Conservation (phyloP, 2,113 vertebrate genomes). For the Elachura formosa region DNA sequence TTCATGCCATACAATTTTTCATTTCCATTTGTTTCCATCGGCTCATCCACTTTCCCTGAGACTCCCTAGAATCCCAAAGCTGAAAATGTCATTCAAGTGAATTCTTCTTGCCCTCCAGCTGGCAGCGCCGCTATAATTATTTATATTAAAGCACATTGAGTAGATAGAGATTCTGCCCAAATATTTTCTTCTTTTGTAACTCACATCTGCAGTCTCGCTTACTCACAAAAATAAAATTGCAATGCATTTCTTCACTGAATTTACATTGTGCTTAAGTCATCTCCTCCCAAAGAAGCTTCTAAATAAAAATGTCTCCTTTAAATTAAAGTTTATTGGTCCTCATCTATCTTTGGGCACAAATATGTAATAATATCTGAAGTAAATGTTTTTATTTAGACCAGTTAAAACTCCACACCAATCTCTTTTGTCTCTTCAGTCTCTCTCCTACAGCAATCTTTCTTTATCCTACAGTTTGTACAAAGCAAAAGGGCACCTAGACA, state of each 20-base stretch:
- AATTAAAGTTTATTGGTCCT: neutral
- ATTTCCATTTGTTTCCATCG: neutral
- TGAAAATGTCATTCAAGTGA: neutral
- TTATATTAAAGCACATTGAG: neutral
- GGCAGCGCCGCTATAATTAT: neutral
- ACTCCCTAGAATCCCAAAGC: neutral
- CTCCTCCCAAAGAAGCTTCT: neutral
- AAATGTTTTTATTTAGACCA: neutral
- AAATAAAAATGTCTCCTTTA: neutral
- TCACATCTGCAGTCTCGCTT: neutral
- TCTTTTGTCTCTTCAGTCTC: neutral
- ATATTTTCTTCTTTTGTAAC: neutral
- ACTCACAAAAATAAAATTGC: neutral
- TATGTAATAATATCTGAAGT: neutral
- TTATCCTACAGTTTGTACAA: neutral
- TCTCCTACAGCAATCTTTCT: neutral
- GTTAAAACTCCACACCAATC: neutral
- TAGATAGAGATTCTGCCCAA: neutral
- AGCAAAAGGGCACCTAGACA: neutral
- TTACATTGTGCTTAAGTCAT: neutral
- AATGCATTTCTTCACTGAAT: neutral
- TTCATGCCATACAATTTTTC: neutral
- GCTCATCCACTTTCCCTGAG: neutral
- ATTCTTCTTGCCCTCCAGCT: neutral
- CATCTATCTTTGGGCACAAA: neutral